A percentile compares a stretch with the other conserved stretches of the same genome.
Evolutionary conservation across 2,888 invertebrate genomes (phyloP).

Genomic region (Enchytraeus crypticus): DNA sequence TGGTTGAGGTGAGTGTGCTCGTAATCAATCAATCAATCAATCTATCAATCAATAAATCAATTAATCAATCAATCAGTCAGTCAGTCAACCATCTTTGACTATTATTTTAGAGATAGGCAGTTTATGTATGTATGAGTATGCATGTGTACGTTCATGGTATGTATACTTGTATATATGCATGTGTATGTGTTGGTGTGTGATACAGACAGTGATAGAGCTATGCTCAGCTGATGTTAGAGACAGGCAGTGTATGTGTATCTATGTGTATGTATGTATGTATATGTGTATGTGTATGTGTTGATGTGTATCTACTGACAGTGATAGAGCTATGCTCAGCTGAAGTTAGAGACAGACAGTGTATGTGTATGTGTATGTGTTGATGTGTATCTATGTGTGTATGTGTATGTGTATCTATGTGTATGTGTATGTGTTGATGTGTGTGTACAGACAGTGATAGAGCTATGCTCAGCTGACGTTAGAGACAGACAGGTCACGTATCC

Average conservation of each 20-base stretch:
- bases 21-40: too few relatives aligned
- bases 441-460: conserved; percentile 74
- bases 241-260: not conserved
- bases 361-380: not conserved
- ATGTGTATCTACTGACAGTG: too few relatives aligned
- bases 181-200: too few relatives aligned
- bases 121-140: not conserved
- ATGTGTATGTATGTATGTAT: too few relatives aligned
- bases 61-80: too few relatives aligned
- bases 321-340: too few relatives aligned
- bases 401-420: too few relatives aligned
- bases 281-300: not conserved
- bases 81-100: conserved; percentile 92
- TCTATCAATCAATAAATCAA: too few relatives aligned
- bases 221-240: too few relatives aligned
- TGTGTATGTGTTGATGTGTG: not conserved
- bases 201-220: too few relatives aligned
- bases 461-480: conserved; percentile 66
- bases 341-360: not conserved
- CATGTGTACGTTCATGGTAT: not conserved
- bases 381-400: not conserved
- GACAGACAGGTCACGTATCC: conserved; percentile 92
- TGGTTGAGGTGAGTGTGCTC: conserved; percentile 69
- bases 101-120: conserved; percentile 68
- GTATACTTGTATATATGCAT: too few relatives aligned